Base-by-base conservation (phyloP, 2,797 vertebrate species). In the Cuculus canorus region DNA sequence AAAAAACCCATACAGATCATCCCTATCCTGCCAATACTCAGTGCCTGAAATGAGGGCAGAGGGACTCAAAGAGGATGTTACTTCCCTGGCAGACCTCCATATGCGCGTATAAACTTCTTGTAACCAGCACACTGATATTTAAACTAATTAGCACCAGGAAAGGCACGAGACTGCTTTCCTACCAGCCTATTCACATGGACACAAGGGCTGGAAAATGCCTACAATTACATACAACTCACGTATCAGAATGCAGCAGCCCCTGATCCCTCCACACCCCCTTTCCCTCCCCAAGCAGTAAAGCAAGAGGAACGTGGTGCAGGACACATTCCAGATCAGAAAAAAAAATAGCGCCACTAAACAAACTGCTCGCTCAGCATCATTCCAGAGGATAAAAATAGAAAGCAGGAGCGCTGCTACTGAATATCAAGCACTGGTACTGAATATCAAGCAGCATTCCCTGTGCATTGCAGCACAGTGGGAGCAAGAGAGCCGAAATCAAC, bases 371-470 rank as follows among this genome's bases (percentile, higher is more conserved):
- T 97, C 95, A 96, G 96, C 96, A 93, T 68, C 88, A 39, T 30
- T n/a, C 57, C 17, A 71, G 84, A 41, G 64, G 92, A 75, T 90
- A 97, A 96, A 97, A 97, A 97, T 96, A 97, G 94, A 59, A 93
- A 59, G 60, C 68, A 53, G 82, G 52, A 71, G 85, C 43, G 45
- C 43, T 90, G 64, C 87, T 45, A 39, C 65, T 73, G 96, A 94
- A 96, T 96, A 90, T 10, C 86, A 94, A 96, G 56, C 88, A 96
- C 43, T 90, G 64, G 89, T 45, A 39, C 65, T 73, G 96, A 94
- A 96, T 96, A 90, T 9, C 86, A 95, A 96, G 56, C 90, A 96
- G 95, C 75, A n/a, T 43, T 86, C 80, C 60, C 66, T 86, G 37
- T 21, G 92, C 87, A 9, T 3, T 77, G 83, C 83, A 60, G 52